Evolutionary conservation across 2,888 invertebrate genomes (phyloP), one percentile per base, ranked within the genome.

Genomic region (Catocala sponsa): DNA sequence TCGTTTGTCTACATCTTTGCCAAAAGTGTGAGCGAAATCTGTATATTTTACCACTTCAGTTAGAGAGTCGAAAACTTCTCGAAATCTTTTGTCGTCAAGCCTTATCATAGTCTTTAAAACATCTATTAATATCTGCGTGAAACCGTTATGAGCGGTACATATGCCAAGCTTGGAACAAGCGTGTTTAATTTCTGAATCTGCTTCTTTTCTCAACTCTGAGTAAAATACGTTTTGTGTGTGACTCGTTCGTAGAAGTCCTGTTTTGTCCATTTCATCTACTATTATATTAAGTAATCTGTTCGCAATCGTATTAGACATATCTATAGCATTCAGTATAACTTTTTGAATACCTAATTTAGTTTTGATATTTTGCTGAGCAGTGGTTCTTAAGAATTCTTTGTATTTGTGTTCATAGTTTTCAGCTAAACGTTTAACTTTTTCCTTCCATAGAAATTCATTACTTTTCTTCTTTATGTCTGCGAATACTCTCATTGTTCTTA

Each of bases 291-390:
- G 57, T 4, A 88, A 53, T 4, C 83, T 70, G 5, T 66, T 80
- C 25, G 87, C 13, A 6, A 86, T 79, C 7, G 69, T 69, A 52
- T 86, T 80, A 0, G 87, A 87, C 0, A 81, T 82, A 4, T 86
- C 82, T 2, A 88, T 77, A 4, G 80, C 83, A 48, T 89, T 86
- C 0, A 88, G 63, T 4, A 90, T 74, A 0, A 85, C 87, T 48
- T 84, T 87, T 55, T 86, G 80, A 0, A 68, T 59, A 0, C 87
- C 87, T 0, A 82, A 48, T 52, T 69, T 77, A 0, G 86, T 89
- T 76, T 79, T 84, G 0, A 90, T 80, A 0, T 72, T 73, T 9
- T 81, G 79, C 5, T 82, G 68, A 42, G 78, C 70, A 0, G 83
- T 85, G 13, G 79, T 69, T 15, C 68, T 71, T 0, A 88, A 60